phyloP scores from a whole-genome alignment of 2,888 invertebrate genomes.

The Mythimna pallens region DNA sequence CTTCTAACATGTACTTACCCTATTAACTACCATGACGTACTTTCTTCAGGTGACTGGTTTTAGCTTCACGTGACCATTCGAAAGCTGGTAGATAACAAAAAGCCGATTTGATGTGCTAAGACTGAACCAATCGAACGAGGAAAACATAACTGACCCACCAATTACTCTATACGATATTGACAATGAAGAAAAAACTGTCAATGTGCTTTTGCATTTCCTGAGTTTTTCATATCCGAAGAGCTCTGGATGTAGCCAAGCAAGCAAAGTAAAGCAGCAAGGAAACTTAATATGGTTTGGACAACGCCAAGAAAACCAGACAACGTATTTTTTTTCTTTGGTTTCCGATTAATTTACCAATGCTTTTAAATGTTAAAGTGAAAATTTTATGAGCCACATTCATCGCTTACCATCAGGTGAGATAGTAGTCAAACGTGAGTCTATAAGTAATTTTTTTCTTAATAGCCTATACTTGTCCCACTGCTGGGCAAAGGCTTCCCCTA shows the following conservation, averaged over 20 bases:
- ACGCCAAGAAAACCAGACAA: background rate
- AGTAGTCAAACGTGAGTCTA: too few relatives aligned
- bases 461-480: too few relatives aligned
- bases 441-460: too few relatives aligned
- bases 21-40: conserved; percentile 20
- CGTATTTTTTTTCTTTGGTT: background rate
- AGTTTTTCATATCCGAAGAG: conserved; percentile 8
- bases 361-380: background rate
- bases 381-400: too few relatives aligned
- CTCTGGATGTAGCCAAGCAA: background rate
- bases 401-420: too few relatives aligned
- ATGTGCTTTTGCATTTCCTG: conserved; percentile 14
- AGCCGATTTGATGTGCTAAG: conserved; percentile 24
- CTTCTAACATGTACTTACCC: background rate
- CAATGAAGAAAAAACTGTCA: background rate
- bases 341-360: background rate
- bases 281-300: background rate
- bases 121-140: conserved; percentile 22
- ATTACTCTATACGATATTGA: background rate
- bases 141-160: background rate
- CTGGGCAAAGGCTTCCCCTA: too few relatives aligned
- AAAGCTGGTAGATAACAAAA: conserved; percentile 41
- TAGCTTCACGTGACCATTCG: conserved; percentile 35
- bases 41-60: conserved; percentile 39
- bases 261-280: background rate